Percentiles rank a stretch among this genome's conserved stretches.
Evolutionary conservation across 2,797 vertebrate genomes (phyloP).

Genomic region (Euphonia xanthogaster): DNA sequence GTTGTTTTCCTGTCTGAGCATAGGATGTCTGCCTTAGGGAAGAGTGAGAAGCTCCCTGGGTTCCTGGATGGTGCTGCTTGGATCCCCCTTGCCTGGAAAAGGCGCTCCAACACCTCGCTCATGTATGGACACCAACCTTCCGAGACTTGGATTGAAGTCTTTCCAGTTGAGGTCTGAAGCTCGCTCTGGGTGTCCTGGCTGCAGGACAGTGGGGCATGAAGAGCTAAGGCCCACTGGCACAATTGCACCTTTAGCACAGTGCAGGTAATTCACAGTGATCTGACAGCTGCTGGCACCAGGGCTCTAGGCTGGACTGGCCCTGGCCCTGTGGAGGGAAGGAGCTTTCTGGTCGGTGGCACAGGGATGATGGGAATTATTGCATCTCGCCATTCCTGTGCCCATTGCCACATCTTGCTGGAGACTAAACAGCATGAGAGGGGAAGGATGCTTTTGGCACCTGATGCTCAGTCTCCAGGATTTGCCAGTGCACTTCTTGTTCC

Average conservation of each 20-base stretch:
- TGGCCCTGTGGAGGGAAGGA: background rate
- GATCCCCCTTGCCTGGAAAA: background rate
- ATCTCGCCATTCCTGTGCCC: fast-evolving
- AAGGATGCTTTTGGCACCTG: background rate
- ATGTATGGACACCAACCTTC: fast-evolving
- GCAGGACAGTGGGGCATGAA: background rate
- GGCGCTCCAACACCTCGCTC: fast-evolving
- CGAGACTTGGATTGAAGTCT: background rate
- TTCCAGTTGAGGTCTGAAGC: background rate
- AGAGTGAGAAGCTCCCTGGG: background rate
- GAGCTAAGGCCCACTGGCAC: background rate
- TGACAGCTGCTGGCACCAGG: background rate
- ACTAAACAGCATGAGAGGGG: background rate
- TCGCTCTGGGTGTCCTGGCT: fast-evolving
- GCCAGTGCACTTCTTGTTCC: background rate
- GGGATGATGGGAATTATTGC: background rate
- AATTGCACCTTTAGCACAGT: background rate
- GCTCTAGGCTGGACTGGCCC: background rate
- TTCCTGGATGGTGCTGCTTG: fast-evolving
- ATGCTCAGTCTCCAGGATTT: background rate
- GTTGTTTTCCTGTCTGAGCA: background rate
- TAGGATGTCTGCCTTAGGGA: background rate
- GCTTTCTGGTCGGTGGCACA: background rate
- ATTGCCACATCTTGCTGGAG: background rate
- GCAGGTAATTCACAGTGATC: background rate